Evolutionary conservation across 2,113 vertebrate genomes (phyloP).

Genomic region (Pachyramphus minor): DNA sequence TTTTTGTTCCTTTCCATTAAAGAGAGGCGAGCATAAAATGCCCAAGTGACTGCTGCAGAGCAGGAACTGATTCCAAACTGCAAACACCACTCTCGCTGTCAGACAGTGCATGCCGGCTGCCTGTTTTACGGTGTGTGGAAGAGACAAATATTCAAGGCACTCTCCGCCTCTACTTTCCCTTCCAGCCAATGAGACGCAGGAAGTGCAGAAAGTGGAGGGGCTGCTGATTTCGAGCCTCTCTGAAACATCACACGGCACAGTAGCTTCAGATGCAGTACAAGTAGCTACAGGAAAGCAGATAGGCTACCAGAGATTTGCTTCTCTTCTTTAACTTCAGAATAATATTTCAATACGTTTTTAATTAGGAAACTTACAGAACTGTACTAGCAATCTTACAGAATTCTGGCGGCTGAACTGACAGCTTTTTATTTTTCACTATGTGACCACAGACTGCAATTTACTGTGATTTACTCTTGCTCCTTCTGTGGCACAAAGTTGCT

Average conservation of each 20-base stretch:
- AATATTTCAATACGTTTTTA: background rate
- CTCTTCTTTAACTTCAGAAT: background rate
- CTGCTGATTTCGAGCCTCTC: background rate
- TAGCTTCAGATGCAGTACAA: background rate
- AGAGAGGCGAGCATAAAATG: background rate
- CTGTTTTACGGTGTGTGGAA: slow-evolving; percentile 30
- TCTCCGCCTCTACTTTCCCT: slow-evolving; percentile 64
- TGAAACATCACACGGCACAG: background rate
- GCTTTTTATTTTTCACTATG: background rate
- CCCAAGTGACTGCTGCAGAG: background rate
- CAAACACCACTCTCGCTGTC: background rate
- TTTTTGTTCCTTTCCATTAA: background rate
- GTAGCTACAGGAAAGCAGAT: background rate
- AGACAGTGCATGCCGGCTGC: slow-evolving; percentile 20
- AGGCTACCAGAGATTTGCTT: background rate
- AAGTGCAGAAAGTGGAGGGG: background rate
- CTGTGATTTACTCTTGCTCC: background rate
- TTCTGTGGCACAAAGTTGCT: background rate
- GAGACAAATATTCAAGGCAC: slow-evolving; percentile 2
- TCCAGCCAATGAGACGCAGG: slow-evolving; percentile 67
- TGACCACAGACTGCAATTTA: background rate
- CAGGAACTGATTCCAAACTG: background rate
- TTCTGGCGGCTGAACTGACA: background rate
- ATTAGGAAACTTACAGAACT: background rate
- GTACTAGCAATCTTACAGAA: background rate